Conservation (phyloP, 64 coral and sea anemone species). For the Astreopora myriophthalma region DNA sequence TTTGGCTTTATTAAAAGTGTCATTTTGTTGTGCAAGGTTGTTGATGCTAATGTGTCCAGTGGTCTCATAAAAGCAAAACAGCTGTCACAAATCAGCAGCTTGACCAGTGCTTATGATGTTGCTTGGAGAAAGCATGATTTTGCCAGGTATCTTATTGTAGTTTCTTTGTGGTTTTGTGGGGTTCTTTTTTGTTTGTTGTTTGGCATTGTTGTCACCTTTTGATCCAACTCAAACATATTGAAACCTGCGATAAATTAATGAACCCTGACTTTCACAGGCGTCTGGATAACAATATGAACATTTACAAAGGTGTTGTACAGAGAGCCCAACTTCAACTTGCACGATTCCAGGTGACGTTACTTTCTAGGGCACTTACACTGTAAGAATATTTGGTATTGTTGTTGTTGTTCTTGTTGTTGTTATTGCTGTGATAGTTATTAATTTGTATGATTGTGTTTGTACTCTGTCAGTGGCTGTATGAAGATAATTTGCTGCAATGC, state of each 20-base stretch:
- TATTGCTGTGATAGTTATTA: not conserved
- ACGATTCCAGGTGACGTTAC: conserved; percentile 87
- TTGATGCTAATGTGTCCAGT: conserved; percentile 83
- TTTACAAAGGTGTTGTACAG: conserved; percentile 96
- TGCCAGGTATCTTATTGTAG: conserved; percentile 65
- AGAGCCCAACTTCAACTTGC: conserved; percentile 94
- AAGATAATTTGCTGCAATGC: conserved; percentile 82
- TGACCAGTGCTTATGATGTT: conserved; percentile 93
- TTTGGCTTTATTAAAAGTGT: not conserved
- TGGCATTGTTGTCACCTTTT: not conserved
- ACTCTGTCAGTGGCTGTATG: conserved; percentile 86
- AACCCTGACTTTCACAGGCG: conserved; percentile 40
- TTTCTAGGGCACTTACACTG: no score
- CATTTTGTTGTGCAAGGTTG: conserved; percentile 55
- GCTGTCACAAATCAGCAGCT: conserved; percentile 76
- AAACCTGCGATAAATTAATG: not conserved
- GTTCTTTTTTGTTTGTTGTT: not conserved
- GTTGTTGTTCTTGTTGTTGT: no score
- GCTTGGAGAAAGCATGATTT: conserved; percentile 99
- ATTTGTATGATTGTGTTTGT: not conserved
- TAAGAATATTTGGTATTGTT: not conserved
- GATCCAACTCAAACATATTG: not conserved
- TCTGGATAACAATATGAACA: conserved; percentile 89
- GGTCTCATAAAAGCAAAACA: conserved; percentile 71
- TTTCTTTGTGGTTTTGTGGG: not conserved